Evolutionary conservation across 2,113 vertebrate genomes (phyloP), one percentile per base, ranked within the genome.

Genomic region (Barnardius zonarius): DNA sequence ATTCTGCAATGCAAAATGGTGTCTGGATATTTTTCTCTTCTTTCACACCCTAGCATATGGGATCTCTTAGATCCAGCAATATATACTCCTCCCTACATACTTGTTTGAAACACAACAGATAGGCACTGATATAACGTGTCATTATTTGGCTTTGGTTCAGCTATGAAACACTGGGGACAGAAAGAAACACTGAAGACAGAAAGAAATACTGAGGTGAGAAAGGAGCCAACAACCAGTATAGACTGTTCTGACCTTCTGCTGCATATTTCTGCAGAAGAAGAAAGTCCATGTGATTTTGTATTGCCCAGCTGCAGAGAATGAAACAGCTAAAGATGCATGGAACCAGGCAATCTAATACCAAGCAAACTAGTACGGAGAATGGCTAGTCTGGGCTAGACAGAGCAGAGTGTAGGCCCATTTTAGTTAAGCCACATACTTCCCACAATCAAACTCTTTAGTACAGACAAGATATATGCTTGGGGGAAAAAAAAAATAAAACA

Each of bases 91-190:
- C 82, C 62, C 52, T 73, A 20, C 79, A 66, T 39, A 51, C 84
- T 92, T 91, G 82, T 83, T 79, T 92, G 82, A 96, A 88, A 75
- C 43, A 86, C 67, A 79, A 39, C 44, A 95, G 61, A 92, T 70
- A 94, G 90, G 64, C 93, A 93, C 52, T 68, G 39, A 72, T 75
- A 78, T 31, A 61, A 91, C n/a, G 46, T 82, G 73, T 91, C 61
- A 63, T 67, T 86, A 82, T n/a, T 89, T 92, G 74, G 64, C 78
- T 82, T 52, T 72, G 84, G 51, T 90, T 93, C 78, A 96, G 51
- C 78, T 68, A 39, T 48, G 70, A 91, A 96, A 85, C 62, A 72
- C 10, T 57, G 52, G 88, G 61, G 69, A 25, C 74, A 89, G 51
- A 86, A 75, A 59, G 22, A 54, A 54, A 54, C 28, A 31, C 52